Percentiles rank a stretch among this genome's conserved stretches.
phyloP scores from a whole-genome alignment of 2,888 invertebrate genomes.

The Leptinotarsa haldemani region DNA sequence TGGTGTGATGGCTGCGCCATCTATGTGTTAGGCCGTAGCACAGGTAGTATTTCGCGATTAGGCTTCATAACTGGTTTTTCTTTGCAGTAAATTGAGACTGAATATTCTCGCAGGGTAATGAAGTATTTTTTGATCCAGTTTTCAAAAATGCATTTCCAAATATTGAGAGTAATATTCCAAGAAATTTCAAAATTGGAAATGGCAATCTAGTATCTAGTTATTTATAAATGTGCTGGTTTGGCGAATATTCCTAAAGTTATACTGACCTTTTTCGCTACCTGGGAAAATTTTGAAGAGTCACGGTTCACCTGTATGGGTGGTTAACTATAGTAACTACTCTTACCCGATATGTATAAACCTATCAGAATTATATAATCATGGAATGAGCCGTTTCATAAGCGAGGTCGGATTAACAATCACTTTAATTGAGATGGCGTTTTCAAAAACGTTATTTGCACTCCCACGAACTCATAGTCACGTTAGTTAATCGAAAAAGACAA shows the following conservation, averaged over 20 bases:
- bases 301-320: neutral
- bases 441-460: conserved; percentile 7
- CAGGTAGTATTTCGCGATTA: too few species aligned
- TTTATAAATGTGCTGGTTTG: neutral
- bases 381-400: conserved; percentile 8
- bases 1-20: too few species aligned
- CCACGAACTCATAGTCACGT: conserved; percentile 15
- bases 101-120: too few species aligned
- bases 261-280: neutral
- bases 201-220: neutral
- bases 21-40: too few species aligned
- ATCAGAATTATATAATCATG: conserved; percentile 13
- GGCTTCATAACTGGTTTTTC: too few species aligned
- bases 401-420: conserved; percentile 4
- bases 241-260: neutral
- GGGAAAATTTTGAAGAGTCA: neutral
- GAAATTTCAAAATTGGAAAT: neutral
- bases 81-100: too few species aligned
- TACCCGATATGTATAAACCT: neutral
- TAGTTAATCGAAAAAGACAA: conserved; percentile 18
- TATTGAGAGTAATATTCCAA: too few species aligned
- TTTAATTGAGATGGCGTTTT: conserved; percentile 4
- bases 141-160: too few species aligned
- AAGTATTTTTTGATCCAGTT: too few species aligned
- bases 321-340: neutral